A percentile compares a stretch with the other conserved stretches of the same genome.
Evolutionary conservation across 2,888 invertebrate genomes (phyloP).

Genomic region (Tanytarsus gracilentus): DNA sequence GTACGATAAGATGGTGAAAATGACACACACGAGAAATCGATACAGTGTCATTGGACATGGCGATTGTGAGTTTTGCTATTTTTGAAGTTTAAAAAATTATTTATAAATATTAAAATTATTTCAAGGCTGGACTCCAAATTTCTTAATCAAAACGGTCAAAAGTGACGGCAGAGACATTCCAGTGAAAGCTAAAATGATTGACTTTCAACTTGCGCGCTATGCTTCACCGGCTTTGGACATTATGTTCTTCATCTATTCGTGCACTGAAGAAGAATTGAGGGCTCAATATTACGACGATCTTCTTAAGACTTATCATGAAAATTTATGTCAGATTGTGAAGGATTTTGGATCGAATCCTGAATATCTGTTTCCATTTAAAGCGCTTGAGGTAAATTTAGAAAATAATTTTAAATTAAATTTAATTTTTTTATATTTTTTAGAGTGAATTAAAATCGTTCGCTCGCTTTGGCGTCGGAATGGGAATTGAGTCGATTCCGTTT

Average conservation of each 20-base stretch:
- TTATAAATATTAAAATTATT: not conserved
- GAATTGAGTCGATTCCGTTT: conserved; percentile 48
- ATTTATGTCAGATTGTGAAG: conserved; percentile 47
- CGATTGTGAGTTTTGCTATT: conserved; percentile 43
- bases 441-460: conserved; percentile 45
- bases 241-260: conserved; percentile 52
- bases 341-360: conserved; percentile 53
- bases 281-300: conserved; percentile 49
- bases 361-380: conserved; percentile 42
- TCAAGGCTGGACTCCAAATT: conserved; percentile 61
- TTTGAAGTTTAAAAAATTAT: not conserved
- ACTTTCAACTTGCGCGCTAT: conserved; percentile 57
- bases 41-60: conserved; percentile 59
- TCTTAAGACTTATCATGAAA: conserved; percentile 49
- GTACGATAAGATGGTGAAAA: conserved; percentile 44
- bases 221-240: conserved; percentile 52
- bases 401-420: not conserved
- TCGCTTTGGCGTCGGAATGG: conserved; percentile 47
- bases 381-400: conserved; percentile 31
- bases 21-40: conserved; percentile 39
- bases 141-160: conserved; percentile 44
- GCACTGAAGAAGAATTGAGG: conserved; percentile 52
- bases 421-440: not conserved
- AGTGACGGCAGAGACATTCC: conserved; percentile 33
- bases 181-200: conserved; percentile 52